Base-by-base conservation (phyloP, 1,140 invertebrate species). In the Macrocentrus cingulum region DNA sequence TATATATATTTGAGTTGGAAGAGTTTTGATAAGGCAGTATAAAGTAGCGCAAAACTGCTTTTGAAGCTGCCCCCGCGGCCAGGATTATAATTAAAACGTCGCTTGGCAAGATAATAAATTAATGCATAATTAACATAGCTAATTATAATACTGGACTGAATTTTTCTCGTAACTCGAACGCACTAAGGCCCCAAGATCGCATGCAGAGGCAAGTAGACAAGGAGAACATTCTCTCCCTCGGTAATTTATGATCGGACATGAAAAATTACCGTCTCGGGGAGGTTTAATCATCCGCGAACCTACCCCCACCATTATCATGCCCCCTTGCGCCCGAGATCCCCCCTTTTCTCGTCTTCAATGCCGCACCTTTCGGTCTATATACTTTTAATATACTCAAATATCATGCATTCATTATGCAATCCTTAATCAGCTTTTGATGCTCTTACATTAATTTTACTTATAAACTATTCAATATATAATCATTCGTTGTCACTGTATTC, bases 71-170 rank as follows among this genome's bases (percentile, higher is more conserved):
- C 67, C 67, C 66, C 66, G 66, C 69, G 59, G 52, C 32, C 42
- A 66, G 65, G 66, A 74, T 74, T 75, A 76, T 76, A 75, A 76
- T 77, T 77, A 77, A 77, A 77, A 74, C 73, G 74, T 77, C 74
- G 74, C 73, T 62, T 69, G 60, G 66, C 61, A 61, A 69, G 63
- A 75, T 75, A 71, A 75, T 76, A 75, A 75, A 77, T 77, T 75
- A 75, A 77, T 75, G 72, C 69, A 72, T 76, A 76, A 77, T 77
- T 76, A 77, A 76, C 75, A 75, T 75, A 74, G 72, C 74, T 77
- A 75, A 77, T 77, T 76, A 76, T 77, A 77, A 77, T 77, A 77
- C 71, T 64, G 68, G 65, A 66, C 66, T 60, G 68, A 71, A 74
- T 75, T 76, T 73, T 71, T 73, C 68, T 72, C 70, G 69, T 72